Percentiles rank a stretch among this genome's conserved stretches.
Conservation (phyloP, 92 coral and sea anemone genomes). For the Zoanthus sociatus region DNA sequence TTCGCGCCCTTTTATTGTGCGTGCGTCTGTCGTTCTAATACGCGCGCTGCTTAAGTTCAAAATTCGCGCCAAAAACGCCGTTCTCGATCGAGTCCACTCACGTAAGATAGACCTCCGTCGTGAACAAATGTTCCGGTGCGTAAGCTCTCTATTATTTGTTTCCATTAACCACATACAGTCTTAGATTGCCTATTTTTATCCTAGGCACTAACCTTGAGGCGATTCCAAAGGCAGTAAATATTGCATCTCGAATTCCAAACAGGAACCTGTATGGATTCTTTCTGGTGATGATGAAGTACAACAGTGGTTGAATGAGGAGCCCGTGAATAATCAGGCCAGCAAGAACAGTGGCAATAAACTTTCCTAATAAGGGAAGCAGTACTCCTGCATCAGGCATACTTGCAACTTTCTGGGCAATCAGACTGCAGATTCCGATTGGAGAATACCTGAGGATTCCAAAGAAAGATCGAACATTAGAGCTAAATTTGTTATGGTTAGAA, state of each 20-base stretch:
- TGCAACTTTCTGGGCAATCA: slow-evolving; percentile 50
- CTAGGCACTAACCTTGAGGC: slow-evolving; percentile 41
- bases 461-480: no score
- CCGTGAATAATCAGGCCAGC: slow-evolving; percentile 56
- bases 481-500: no score
- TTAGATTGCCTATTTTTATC: no score
- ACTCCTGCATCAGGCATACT: slow-evolving; percentile 36
- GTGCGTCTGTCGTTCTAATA: no score
- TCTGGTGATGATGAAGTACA: slow-evolving; percentile 39
- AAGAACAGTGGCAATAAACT: slow-evolving; percentile 53
- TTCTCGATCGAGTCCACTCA: no score
- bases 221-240: slow-evolving; percentile 60
- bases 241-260: slow-evolving; percentile 51
- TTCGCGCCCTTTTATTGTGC: no score
- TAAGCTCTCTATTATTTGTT: not conserved
- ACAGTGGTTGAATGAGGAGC: slow-evolving; percentile 37
- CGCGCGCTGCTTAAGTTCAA: no score
- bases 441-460: not conserved
- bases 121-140: no score
- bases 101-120: no score
- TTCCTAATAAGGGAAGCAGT: slow-evolving; percentile 35
- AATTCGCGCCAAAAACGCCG: no score
- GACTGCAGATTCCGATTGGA: slow-evolving; percentile 42
- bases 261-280: slow-evolving; percentile 55
- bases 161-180: not conserved